Evolutionary conservation across 2,888 invertebrate genomes (phyloP), one percentile per base, ranked within the genome.

Genomic region (Drosophila subsilvestris): DNA sequence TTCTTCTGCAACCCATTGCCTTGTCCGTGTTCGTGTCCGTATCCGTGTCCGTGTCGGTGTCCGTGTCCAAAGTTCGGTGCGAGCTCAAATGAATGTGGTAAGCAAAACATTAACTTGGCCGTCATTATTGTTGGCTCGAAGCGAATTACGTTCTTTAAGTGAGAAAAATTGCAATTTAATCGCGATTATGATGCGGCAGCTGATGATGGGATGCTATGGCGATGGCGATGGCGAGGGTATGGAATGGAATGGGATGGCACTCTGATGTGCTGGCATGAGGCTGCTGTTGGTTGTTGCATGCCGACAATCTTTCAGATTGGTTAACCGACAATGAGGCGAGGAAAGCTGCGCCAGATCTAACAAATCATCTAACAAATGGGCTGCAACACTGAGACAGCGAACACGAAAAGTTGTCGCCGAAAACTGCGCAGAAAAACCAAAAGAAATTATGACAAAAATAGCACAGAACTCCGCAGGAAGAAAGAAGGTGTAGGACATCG

Each of bases 161-260:
- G 88, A 86, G 80, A 89, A 88, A 79, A 89, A 88, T 84, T 88
- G 78, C 86, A 80, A 82, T 89, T 88, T 88, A 89, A 89, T 89
- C 84, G 77, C 77, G 72, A 83, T 76, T 63, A 66, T 67, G 51
- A 51, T 75, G 42, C 12, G 29, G 53, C 12, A 22, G 53, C 67
- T 75, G 76, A 79, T 76, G 77, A 63, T 53, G 43, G 54, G 20
- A 10, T 60, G 59, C 14, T n/a, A 2, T 56, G 59, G 22, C 54
- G 27, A 8, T 47, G 53, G 59, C 14, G 14, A 2, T 56, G 59
- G 22, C 54, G 27, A 8, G 47, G 53, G 25, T 7, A 25, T 25
- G 25, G 25, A 1, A 3, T 3, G 25, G 6, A 3, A 2, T 20
- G 32, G 32, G 12, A 1, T 12, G 37, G 14, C 14, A 37, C 32